Evolutionary conservation across 2,113 vertebrate species (phyloP), one percentile per base, ranked within the genome.

Genomic region (Gymnogyps californianus): DNA sequence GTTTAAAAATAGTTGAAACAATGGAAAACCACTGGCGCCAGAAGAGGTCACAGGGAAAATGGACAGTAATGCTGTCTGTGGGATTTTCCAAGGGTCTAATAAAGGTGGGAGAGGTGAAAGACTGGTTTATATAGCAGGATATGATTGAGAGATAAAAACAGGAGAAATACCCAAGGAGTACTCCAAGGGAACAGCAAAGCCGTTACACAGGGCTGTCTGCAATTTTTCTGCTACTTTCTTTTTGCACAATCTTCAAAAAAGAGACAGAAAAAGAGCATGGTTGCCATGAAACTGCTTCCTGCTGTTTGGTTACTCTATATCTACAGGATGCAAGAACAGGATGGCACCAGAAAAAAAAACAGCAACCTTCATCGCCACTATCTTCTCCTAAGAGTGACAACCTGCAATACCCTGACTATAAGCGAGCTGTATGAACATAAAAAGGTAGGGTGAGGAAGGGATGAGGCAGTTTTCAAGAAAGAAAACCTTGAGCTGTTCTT

Each of bases 201-300:
- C 69, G 76, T 67, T 81, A 64, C 25, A 64, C 19, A n/a, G 7
- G 17, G 32, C n/a, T 62, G 21, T 34, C 61, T 81, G 55, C 32
- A 74, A 52, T 81, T 87, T 72, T 80, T 80, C 55, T 80, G 46
- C 42, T 58, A n/a, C 46, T 64, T 83, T 94, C 20, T 34, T 84
- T 87, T 74, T 80, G 66, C 24, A 72, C 52, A 59, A 78, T 36
- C 42, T 87, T 87, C 24, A 86, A 62, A 86, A 93, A 76, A 85
- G 38, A 70, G 40, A 66, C 75, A 69, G 57, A 58, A 89, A 69
- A 92, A 86, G 44, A 90, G 17, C 32, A 58, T 46, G 51, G 78
- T 95, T 97, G 88, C 93, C 90, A 92, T 66, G 90, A 90, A 95
- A 93, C 92, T 92, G 64, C 47, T 95, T 94, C 94, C 88, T 96